Evolutionary conservation across 2,797 vertebrate species (phyloP).

Genomic region (Siniperca obscura): DNA sequence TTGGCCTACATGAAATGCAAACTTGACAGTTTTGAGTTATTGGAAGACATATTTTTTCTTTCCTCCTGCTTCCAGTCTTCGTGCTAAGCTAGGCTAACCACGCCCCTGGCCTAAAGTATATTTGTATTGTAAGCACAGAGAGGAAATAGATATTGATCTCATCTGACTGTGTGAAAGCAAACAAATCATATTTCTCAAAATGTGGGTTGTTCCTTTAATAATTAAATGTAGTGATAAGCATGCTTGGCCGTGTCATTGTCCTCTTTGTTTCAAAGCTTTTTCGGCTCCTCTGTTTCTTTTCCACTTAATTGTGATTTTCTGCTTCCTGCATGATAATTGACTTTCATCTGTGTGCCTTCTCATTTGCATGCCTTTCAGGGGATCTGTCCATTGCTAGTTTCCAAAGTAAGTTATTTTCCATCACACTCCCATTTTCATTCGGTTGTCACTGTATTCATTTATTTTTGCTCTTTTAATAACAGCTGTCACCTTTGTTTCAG

Average conservation of each 20-base stretch:
- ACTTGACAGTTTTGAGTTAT: too few relatives aligned
- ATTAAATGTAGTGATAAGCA: not conserved
- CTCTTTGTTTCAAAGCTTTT: not conserved
- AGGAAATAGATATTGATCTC: not conserved
- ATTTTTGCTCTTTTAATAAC: not conserved
- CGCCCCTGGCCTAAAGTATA: too few relatives aligned
- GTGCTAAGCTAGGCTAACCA: too few relatives aligned
- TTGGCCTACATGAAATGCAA: too few relatives aligned
- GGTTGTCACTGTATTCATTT: not conserved
- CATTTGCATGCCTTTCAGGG: conserved; percentile 76
- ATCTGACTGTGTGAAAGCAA: not conserved
- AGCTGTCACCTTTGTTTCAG: not conserved
- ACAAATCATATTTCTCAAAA: not conserved
- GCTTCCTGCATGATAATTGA: conserved; percentile 60
- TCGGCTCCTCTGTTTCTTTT: not conserved
- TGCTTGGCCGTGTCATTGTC: not conserved
- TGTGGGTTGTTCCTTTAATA: not conserved
- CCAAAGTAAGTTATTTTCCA: conserved; percentile 76
- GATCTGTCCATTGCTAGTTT: conserved; percentile 82
- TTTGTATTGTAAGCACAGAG: not conserved
- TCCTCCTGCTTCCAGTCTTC: not conserved
- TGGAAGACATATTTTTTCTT: too few relatives aligned
- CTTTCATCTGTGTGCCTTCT: conserved; percentile 51
- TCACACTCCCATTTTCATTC: not conserved
- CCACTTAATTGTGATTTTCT: not conserved